These are phyloP conservation scores for Girardia tigrina DNA, from an alignment of 2,888 invertebrate species.

Conservation along the genomic window DNA sequence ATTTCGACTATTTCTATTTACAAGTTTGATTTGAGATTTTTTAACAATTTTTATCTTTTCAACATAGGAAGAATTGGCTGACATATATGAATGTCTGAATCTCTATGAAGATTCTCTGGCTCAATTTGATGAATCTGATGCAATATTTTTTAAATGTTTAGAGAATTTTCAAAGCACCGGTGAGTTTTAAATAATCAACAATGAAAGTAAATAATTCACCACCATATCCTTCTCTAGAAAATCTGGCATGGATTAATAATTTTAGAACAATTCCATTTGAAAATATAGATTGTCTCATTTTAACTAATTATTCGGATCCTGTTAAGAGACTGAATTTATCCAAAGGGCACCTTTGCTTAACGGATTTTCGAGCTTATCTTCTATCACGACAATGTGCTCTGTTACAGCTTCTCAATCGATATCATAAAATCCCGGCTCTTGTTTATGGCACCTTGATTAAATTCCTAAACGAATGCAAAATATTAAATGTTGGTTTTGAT, in stretches of 20 bases:
- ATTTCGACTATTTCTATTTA: not conserved
- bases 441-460: not conserved
- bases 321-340: not conserved
- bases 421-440: not conserved
- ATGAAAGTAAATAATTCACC: not conserved
- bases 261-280: not conserved
- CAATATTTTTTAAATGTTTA: not conserved
- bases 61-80: not conserved
- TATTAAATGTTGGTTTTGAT: not conserved
- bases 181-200: not conserved
- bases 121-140: slow-evolving; percentile 6
- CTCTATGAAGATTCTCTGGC: not conserved
- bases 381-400: slow-evolving; percentile 27
- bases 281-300: not conserved
- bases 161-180: not conserved
- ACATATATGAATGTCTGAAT: slow-evolving; percentile 4
- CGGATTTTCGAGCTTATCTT: slow-evolving; percentile 29
- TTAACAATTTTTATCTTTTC: not conserved
- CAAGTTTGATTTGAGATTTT: not conserved
- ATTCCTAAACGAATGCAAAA: not conserved
- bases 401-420: slow-evolving; percentile 12
- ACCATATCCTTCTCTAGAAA: slow-evolving; percentile 5
- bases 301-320: slow-evolving; percentile 28
- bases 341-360: not conserved
- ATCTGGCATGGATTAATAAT: not conserved